Evolutionary conservation across 2,797 vertebrate species (phyloP).

Genomic region (Podargus strigoides): DNA sequence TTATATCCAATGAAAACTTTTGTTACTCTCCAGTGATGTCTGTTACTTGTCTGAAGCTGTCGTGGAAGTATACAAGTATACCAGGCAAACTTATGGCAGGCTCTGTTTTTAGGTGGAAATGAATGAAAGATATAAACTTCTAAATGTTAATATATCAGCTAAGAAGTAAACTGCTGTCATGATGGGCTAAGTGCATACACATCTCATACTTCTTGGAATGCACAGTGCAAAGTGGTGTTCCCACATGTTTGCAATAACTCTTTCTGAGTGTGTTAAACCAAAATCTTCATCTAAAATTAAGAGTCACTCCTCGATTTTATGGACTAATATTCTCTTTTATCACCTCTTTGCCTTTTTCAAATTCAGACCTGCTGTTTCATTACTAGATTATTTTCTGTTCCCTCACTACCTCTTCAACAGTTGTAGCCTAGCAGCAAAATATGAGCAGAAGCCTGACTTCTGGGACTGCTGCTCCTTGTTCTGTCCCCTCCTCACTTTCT

Average conservation of each 20-base stretch:
- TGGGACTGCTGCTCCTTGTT: neutral
- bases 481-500: neutral
- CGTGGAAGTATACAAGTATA: neutral
- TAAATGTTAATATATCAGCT: neutral
- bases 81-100: neutral
- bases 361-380: neutral
- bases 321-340: neutral
- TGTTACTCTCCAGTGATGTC: neutral
- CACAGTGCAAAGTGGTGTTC: neutral
- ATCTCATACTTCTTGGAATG: neutral
- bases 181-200: neutral
- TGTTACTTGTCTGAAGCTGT: constrained; percentile 18
- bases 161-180: neutral
- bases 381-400: neutral
- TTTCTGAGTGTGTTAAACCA: neutral
- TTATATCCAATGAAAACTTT: neutral
- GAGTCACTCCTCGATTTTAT: neutral
- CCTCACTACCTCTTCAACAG: neutral
- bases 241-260: accelerated
- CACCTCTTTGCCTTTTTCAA: neutral
- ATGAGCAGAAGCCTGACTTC: neutral
- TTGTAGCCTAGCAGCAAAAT: neutral
- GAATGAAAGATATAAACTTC: constrained; percentile 7
- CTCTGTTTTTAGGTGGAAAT: constrained; percentile 13
- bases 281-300: neutral